Base-by-base conservation (phyloP, 2,113 vertebrate genomes). In the Nettapus auritus region DNA sequence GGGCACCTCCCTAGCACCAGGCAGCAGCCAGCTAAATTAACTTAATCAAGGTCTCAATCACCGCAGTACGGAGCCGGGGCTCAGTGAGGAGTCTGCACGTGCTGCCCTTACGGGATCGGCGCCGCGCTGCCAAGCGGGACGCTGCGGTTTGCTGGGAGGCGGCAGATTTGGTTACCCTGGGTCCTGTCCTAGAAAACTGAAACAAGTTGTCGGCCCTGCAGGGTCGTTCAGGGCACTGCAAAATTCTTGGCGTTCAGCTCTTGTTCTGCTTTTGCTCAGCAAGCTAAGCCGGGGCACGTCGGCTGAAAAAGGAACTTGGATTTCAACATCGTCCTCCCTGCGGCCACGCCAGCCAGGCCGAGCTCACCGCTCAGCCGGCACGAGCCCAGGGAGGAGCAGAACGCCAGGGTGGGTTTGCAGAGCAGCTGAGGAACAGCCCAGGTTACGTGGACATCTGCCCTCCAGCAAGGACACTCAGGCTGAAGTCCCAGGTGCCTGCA, bases 11-110 rank as follows among this genome's bases (percentile, higher is more conserved):
- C 38, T 6, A n/a, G 20, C n/a, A 36, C 33, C 6, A 12, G 53
- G 15, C 42, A 46, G 68, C 3, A 0, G 22, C 44, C 38, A 44
- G 31, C 48, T 48, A 13, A 55, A 56, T 57, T 29, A 48, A 56
- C 6, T 38, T 56, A 19, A 62, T n/a, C 38, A 17, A n/a, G 38
- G 15, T 55, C 16, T 19, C 38, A 60, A 36, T 28, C 3, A 8
- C n/a, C 46, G 15, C n/a, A 7, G 6, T 8, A 10, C 36, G 25
- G 56, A 63, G 22, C 28, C 2, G 15, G 46, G 40, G 29, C 71
- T 25, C 18, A 5, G 53, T 22, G 18, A 13, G 0, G 28, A 36
- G 33, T 9, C n/a, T 1, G 7, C 34, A 38, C 13, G 48, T 15
- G 16, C 33, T 22, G 33, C 57, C 14, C 57, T 38, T 10, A 3